These are phyloP conservation scores for Nemapogon koenigi DNA, from an alignment of 2,888 invertebrate species.

Conservation along the genomic window DNA sequence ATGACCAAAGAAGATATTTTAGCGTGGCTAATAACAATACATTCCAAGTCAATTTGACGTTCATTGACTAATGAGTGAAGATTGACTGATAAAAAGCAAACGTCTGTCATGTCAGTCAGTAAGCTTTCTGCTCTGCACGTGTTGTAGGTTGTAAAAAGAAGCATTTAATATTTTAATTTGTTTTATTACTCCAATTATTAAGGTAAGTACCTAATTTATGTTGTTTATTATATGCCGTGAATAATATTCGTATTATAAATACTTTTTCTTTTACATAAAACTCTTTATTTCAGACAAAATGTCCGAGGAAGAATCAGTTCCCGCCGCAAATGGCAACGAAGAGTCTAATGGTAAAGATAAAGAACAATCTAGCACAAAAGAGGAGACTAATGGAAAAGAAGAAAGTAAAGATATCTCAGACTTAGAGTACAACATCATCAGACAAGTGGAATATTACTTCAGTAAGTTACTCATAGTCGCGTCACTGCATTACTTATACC, in stretches of 20 bases:
- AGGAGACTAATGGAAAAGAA: constrained; percentile 21
- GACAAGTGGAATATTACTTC: constrained; percentile 72
- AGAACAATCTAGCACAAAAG: constrained; percentile 20
- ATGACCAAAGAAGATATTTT: no score
- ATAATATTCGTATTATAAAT: constrained; percentile 1
- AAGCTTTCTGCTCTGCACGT: no score
- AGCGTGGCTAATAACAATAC: no score
- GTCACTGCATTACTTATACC: no score
- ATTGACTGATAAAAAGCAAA: no score
- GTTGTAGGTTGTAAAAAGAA: no score
- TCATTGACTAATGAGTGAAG: no score
- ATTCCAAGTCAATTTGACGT: no score
- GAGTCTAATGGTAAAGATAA: constrained; percentile 36
- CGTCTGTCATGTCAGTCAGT: no score
- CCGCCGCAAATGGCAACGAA: constrained; percentile 30
- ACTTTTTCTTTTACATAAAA: not conserved
- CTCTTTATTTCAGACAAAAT: constrained; percentile 22
- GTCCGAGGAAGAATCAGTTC: constrained; percentile 44
- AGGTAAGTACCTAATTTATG: not conserved
- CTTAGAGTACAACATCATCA: constrained; percentile 69
- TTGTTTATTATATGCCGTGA: no score
- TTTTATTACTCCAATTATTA: no score
- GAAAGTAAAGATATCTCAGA: constrained; percentile 25
- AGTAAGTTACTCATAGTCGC: constrained; percentile 31
- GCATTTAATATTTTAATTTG: no score